Evolutionary conservation across 2,113 vertebrate species (phyloP).

Genomic region (Hirundichthys speculiger): DNA sequence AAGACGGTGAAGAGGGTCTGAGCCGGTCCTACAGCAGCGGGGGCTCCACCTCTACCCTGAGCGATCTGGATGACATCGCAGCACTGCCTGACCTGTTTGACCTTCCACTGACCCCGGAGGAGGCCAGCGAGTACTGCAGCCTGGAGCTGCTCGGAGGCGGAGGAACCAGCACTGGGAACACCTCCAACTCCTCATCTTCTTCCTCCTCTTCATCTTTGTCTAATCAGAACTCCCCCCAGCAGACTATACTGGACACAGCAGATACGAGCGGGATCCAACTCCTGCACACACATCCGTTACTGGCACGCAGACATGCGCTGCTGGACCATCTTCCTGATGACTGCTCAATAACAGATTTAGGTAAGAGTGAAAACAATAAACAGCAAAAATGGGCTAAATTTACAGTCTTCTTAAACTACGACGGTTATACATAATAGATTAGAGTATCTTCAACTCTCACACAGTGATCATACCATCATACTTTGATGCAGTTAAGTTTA

Average conservation of each 20-base stretch:
- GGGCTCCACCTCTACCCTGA: conserved; percentile 85
- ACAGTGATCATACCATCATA: too few relatives aligned
- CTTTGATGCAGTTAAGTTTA: too few relatives aligned
- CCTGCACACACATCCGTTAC: conserved; percentile 71
- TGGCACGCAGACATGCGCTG: conserved; percentile 60
- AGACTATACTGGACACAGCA: conserved; percentile 80
- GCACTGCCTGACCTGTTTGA: conserved; percentile 88
- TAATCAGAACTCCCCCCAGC: conserved; percentile 86
- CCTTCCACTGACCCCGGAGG: conserved; percentile 88
- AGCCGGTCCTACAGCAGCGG: conserved; percentile 86
- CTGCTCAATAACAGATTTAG: conserved; percentile 85
- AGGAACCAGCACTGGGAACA: conserved; percentile 71
- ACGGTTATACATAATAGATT: background rate
- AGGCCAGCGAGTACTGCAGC: conserved; percentile 86
- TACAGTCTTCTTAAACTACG: background rate
- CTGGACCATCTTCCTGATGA: conserved; percentile 75
- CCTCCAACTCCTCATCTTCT: conserved; percentile 78
- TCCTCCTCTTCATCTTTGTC: conserved; percentile 83
- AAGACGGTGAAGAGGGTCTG: conserved; percentile 65
- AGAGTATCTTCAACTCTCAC: background rate
- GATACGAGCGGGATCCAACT: conserved; percentile 81
- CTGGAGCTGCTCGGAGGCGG: conserved; percentile 80
- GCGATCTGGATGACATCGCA: conserved; percentile 90
- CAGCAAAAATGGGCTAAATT: background rate
- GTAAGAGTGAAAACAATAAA: conserved; percentile 71